A percentile compares a stretch with the other conserved stretches of the same genome.
phyloP scores from a whole-genome alignment of 2,888 invertebrate species.

The Bimastos eiseni region DNA sequence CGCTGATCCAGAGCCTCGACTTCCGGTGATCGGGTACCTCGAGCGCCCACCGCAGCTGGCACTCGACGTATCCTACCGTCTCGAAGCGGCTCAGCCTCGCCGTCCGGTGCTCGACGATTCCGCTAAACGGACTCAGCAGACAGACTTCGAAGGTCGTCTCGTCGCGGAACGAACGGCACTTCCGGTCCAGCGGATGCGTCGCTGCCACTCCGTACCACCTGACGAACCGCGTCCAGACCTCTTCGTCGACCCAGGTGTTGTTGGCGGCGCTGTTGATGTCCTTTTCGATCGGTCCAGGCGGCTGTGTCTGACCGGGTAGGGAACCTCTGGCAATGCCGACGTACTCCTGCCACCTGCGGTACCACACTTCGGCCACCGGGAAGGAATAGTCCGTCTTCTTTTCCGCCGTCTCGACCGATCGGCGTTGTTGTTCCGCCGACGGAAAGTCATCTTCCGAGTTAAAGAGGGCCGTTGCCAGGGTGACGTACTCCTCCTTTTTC shows the following conservation, averaged over 20 bases:
- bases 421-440: slow-evolving; percentile 35
- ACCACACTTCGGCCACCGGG: slow-evolving; percentile 47
- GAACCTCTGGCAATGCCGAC: slow-evolving; percentile 35
- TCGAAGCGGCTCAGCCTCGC: slow-evolving; percentile 44
- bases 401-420: slow-evolving; percentile 38
- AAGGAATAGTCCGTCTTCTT: slow-evolving; percentile 44
- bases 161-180: slow-evolving; percentile 45
- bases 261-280: slow-evolving; percentile 44
- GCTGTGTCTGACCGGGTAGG: slow-evolving; percentile 27
- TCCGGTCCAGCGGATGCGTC: slow-evolving; percentile 44
- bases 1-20: slow-evolving; percentile 43
- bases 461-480: background rate
- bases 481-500: background rate
- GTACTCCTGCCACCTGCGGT: slow-evolving; percentile 43
- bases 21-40: slow-evolving; percentile 39
- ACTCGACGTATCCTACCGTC: slow-evolving; percentile 45
- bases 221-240: slow-evolving; percentile 47
- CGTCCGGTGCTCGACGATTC: slow-evolving; percentile 44
- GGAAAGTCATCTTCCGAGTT: slow-evolving; percentile 34
- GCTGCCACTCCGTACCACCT: slow-evolving; percentile 47
- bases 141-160: slow-evolving; percentile 45
- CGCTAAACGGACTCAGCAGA: slow-evolving; percentile 43
- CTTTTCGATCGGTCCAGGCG: slow-evolving; percentile 39
- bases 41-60: slow-evolving; percentile 41
- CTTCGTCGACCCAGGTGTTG: slow-evolving; percentile 48